Percentiles rank a stretch among this genome's conserved stretches.
These are phyloP conservation scores for Pterostichus madidus DNA, from an alignment of 2,888 invertebrate genomes.

Conservation along the genomic window DNA sequence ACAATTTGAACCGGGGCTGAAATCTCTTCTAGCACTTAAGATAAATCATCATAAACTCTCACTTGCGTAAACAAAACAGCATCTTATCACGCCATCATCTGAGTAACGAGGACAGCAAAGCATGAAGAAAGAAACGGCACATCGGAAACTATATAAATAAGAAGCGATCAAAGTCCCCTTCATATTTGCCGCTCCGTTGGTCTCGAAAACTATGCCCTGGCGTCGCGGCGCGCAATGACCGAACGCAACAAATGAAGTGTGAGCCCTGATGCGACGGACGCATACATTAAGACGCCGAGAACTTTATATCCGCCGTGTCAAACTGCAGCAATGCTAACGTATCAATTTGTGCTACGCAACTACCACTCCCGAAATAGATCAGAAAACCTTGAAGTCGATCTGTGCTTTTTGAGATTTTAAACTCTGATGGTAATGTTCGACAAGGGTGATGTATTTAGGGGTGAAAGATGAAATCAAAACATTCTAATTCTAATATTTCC, in stretches of 20 bases:
- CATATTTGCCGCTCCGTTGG: constrained; percentile 76
- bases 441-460: not conserved
- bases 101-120: constrained; percentile 4
- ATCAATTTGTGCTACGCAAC: not conserved
- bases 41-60: constrained; percentile 38
- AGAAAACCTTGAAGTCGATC: not conserved
- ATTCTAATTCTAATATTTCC: not conserved
- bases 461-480: not conserved
- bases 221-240: constrained; percentile 71
- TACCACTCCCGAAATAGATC: not conserved
- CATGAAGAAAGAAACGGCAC: constrained; percentile 32
- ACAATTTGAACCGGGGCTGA: not conserved
- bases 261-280: constrained; percentile 69
- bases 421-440: not conserved
- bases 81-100: constrained; percentile 21
- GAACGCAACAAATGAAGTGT: constrained; percentile 75
- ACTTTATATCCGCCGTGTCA: constrained; percentile 36
- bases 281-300: constrained; percentile 53
- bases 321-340: constrained; percentile 3
- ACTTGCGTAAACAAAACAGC: constrained; percentile 35
- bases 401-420: constrained; percentile 16
- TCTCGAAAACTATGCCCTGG: constrained; percentile 75
- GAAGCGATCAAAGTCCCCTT: constrained; percentile 70
- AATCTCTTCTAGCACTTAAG: constrained; percentile 25
- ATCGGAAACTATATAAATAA: constrained; percentile 66